A percentile compares a stretch with the other conserved stretches of the same genome.
These are phyloP conservation scores for Pristionchus maxplancki DNA, from an alignment of 2,888 invertebrate genomes.

Conservation along the genomic window DNA sequence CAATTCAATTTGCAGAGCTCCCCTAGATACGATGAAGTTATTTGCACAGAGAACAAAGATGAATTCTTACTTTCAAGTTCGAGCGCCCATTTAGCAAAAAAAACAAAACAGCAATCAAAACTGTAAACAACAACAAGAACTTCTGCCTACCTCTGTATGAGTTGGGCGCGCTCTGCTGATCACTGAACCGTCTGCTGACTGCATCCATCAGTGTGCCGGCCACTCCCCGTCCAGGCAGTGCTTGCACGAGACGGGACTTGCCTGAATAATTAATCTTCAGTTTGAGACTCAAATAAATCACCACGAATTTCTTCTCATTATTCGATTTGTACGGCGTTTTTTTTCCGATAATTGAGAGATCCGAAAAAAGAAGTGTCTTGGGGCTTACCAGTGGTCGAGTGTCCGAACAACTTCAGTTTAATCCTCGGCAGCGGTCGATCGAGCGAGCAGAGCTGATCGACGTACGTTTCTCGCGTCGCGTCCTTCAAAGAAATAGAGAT, in stretches of 20 bases:
- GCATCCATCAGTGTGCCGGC: conserved; percentile 70
- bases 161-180: conserved; percentile 58
- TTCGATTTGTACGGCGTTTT: too few species aligned
- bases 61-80: not conserved
- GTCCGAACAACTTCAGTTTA: conserved; percentile 85
- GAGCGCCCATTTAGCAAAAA: too few species aligned
- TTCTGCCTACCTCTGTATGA: conserved; percentile 47
- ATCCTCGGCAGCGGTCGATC: conserved; percentile 80
- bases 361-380: too few species aligned
- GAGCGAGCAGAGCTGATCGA: conserved; percentile 82
- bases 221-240: conserved; percentile 63
- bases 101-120: too few species aligned
- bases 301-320: too few species aligned
- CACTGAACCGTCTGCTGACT: conserved; percentile 73
- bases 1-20: not conserved
- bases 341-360: too few species aligned
- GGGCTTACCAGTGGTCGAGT: conserved; percentile 84
- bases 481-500: conserved; percentile 58
- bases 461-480: conserved; percentile 80
- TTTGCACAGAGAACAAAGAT: not conserved
- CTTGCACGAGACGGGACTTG: conserved; percentile 53
- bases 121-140: too few species aligned
- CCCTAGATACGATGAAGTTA: too few species aligned
- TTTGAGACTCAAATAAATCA: too few species aligned
- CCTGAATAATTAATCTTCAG: too few species aligned